Evolutionary conservation across 1,140 invertebrate species (phyloP), one percentile per base, ranked within the genome.

Genomic region (Meloidogyne floridensis): DNA sequence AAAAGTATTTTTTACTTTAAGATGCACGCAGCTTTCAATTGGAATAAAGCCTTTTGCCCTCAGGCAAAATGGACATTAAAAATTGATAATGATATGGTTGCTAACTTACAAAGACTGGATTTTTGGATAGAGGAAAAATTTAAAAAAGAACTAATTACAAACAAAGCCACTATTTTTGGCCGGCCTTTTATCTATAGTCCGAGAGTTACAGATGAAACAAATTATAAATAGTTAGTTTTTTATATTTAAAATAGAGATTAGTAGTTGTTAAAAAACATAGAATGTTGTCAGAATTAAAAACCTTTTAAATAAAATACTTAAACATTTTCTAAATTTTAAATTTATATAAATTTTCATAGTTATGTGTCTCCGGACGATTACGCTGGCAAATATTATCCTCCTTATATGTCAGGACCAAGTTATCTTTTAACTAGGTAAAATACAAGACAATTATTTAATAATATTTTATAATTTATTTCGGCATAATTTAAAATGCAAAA

Each of bases 41-140:
- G 59, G 59, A 65, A 65, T 65, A 65, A 65, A 65, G n/a, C 15
- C n/a, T 65, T 65, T 65, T 65, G 59, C 59, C 59, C 59, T n/a
- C 59, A 65, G 15, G 59, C 59, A 65, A n/a, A 65, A 3, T 65
- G 59, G 59, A 65, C 59, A n/a, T 65, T 65, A 65, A 65, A 65
- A 65, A 65, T 65, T n/a, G 59, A 65, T 65, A n/a, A 4, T 65
- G 59, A 65, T 65, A 65, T 65, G 59, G 15, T 65, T 65, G 59
- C n/a, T 65, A 65, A 65, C n/a, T 65, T 65, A 6, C 15, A 18
- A 65, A 4, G 15, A n/a, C 59, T 65, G n/a, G 59, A 65, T 65
- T 65, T 5, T 65, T 65, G 59, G 59, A 65, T 65, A 65, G n/a
- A 65, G n/a, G 7, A 65, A 7, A 65, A n/a, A 65, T 65, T 65